Evolutionary conservation across 2,113 vertebrate species (phyloP).

Genomic region (Coreoperca whiteheadi): DNA sequence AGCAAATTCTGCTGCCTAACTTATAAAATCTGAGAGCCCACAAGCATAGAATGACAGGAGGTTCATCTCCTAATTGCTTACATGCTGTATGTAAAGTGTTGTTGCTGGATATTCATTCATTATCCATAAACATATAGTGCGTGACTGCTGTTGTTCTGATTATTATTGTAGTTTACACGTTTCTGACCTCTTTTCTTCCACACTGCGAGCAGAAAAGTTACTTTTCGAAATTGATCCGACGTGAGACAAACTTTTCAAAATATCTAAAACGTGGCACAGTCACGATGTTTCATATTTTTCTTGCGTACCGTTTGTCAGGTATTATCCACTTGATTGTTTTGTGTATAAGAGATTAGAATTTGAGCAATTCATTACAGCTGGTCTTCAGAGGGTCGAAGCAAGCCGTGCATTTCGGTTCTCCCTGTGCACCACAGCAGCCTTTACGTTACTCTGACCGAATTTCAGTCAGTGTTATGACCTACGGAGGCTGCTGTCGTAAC

Average conservation of each 20-base stretch:
- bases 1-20: too few species aligned
- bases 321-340: not conserved
- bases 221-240: not conserved
- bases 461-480: not conserved
- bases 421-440: not conserved
- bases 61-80: not conserved
- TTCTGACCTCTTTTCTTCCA: too few species aligned
- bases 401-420: not conserved
- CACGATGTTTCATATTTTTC: not conserved
- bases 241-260: not conserved
- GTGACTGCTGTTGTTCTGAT: not conserved
- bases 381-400: not conserved
- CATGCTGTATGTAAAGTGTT: not conserved
- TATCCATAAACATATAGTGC: not conserved
- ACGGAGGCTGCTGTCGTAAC: not conserved
- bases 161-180: not conserved
- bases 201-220: not conserved
- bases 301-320: not conserved
- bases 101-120: not conserved
- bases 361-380: not conserved
- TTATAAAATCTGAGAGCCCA: not conserved
- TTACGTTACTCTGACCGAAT: not conserved
- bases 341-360: not conserved
- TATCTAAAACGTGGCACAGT: not conserved
- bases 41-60: not conserved